Evolutionary conservation across 2,113 vertebrate species (phyloP).

Genomic region (Sardina pilchardus): DNA sequence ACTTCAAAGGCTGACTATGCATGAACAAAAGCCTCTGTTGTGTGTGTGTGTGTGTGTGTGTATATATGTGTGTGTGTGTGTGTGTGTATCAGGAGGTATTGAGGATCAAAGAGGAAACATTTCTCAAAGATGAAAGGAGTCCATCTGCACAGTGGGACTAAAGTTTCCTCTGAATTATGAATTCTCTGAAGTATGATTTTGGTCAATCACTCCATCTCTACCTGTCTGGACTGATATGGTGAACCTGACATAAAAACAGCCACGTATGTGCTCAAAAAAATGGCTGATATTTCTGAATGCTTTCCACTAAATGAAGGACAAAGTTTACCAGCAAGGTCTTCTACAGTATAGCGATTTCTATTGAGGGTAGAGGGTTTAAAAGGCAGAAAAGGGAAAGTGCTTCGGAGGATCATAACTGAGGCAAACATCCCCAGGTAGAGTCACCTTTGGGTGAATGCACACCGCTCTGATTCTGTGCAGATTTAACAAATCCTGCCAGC

Average conservation of each 20-base stretch:
- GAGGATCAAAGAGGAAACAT: slow-evolving; percentile 21
- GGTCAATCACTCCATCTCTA: background rate
- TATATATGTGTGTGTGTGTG: background rate
- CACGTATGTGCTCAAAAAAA: background rate
- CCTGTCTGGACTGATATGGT: background rate
- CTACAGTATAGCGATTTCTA: too few species aligned
- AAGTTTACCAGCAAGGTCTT: background rate
- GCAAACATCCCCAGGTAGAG: background rate
- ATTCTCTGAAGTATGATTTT: background rate
- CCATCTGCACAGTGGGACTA: slow-evolving; percentile 17
- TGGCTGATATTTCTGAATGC: background rate
- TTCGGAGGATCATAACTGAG: background rate
- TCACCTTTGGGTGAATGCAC: background rate
- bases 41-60: background rate
- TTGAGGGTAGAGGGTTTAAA: background rate
- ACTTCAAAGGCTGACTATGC: slow-evolving; percentile 37
- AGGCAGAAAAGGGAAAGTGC: background rate
- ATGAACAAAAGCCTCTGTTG: background rate
- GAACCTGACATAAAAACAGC: background rate
- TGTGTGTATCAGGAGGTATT: background rate
- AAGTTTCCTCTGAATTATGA: background rate
- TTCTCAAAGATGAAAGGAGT: slow-evolving; percentile 21
- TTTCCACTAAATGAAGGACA: background rate
- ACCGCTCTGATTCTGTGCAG: background rate
- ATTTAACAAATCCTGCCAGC: slow-evolving; percentile 19